A percentile compares a stretch with the other conserved stretches of the same genome.
Conservation (phyloP, 2,797 vertebrate genomes). For the Siniperca obscura region DNA sequence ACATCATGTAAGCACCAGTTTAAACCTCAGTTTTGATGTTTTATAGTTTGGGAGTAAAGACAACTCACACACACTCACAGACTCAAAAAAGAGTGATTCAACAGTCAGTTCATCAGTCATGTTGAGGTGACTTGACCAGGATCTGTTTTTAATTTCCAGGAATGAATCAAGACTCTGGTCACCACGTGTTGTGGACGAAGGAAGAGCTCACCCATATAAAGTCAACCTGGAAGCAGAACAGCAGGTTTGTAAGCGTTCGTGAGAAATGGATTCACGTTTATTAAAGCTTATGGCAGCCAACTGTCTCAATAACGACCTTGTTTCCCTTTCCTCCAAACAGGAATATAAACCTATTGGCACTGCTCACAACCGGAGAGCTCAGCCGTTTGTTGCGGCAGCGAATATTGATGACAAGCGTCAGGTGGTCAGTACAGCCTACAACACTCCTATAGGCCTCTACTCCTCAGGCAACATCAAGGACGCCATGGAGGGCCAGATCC, state of each 20-base stretch:
- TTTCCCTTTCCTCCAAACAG: slow-evolving; percentile 83
- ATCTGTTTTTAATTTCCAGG: slow-evolving; percentile 77
- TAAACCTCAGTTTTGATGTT: slow-evolving; percentile 7
- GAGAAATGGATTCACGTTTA: neutral
- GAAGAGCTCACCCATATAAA: slow-evolving; percentile 90
- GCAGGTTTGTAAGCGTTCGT: slow-evolving; percentile 85
- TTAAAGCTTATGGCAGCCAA: fast-evolving
- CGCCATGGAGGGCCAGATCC: slow-evolving; percentile 95
- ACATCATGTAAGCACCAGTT: neutral
- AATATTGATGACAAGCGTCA: slow-evolving; percentile 97
- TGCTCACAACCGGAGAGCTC: slow-evolving; percentile 93
- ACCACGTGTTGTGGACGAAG: slow-evolving; percentile 89
- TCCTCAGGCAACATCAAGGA: slow-evolving; percentile 98
- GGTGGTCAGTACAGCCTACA: slow-evolving; percentile 98
- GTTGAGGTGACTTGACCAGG: slow-evolving; percentile 18
- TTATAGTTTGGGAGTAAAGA: slow-evolving; percentile 13
- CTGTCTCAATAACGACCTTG: neutral
- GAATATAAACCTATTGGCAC: slow-evolving; percentile 93
- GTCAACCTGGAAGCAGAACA: slow-evolving; percentile 93
- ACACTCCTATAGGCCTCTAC: slow-evolving; percentile 98
- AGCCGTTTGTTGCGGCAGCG: slow-evolving; percentile 95
- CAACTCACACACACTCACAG: neutral
- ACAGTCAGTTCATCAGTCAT: neutral
- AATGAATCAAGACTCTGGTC: slow-evolving; percentile 92
- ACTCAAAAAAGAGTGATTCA: neutral